Percentiles rank a stretch among this genome's conserved stretches.
Evolutionary conservation across 2,888 invertebrate genomes (phyloP).

Genomic region (Stenotaenia linearis): DNA sequence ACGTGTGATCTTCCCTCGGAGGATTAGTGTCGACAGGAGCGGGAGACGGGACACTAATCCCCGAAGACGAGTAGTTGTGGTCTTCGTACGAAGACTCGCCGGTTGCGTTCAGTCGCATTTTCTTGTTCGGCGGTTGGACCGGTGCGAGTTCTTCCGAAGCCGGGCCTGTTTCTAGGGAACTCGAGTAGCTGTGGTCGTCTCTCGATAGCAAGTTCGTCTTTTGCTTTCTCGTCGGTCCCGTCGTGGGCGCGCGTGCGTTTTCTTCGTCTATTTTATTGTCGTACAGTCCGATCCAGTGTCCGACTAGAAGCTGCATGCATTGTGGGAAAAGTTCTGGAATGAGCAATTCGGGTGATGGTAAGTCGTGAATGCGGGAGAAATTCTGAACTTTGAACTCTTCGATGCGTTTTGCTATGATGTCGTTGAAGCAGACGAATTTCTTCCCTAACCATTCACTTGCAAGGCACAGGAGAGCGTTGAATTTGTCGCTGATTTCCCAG

Average conservation of each 20-base stretch:
- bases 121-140: neutral
- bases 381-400: conserved; percentile 33
- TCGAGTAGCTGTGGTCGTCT: conserved; percentile 35
- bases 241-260: neutral
- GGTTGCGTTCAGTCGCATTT: neutral
- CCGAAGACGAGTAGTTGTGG: conserved; percentile 29
- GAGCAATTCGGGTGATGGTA: conserved; percentile 30
- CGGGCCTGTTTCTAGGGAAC: neutral
- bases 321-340: conserved; percentile 33
- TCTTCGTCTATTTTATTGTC: neutral
- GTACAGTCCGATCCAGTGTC: conserved; percentile 36
- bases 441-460: conserved; percentile 34
- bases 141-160: neutral
- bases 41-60: neutral
- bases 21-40: neutral
- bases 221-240: neutral
- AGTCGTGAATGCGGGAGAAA: conserved; percentile 27
- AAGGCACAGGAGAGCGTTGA: conserved; percentile 33
- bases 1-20: conserved; percentile 34
- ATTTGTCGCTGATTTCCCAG: conserved; percentile 30
- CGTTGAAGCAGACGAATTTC: conserved; percentile 29
- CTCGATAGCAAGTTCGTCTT: neutral
- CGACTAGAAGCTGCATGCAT: conserved; percentile 34
- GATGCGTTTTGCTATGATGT: conserved; percentile 26
- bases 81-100: conserved; percentile 2